Base-by-base conservation (phyloP, 2,113 vertebrate species). In the Erythrocercus mccallii region DNA sequence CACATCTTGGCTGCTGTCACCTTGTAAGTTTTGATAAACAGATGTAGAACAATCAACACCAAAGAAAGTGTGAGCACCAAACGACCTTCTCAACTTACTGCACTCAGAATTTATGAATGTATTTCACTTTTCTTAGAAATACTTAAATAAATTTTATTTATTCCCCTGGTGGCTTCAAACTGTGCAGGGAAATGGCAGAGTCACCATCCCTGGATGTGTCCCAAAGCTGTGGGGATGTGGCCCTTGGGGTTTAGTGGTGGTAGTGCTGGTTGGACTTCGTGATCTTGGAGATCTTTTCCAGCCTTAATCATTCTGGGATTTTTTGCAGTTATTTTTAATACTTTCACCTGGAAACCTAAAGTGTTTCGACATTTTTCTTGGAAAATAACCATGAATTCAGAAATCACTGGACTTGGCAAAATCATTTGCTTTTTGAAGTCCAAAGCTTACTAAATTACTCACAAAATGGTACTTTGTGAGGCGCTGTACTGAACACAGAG, bases 361-460 rank as follows among this genome's bases (percentile, higher is more conserved):
- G 14, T 0, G 0, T 44, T 90, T 61, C 35, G 20, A 17, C 10
- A 4, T 50, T 78, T 77, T 88, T 47, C 6, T 61, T 57, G 31
- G 33, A 45, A 65, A 84, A 56, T 21, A 54, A 42, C 9, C 11
- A 38, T 18, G 38, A 54, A 64, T 72, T 64, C 33, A 37, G 20
- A 80, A 83, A 42, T 80, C n/a, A 15, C 24, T 2, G 1, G 14
- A 8, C 17, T 53, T 76, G 31, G 12, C 42, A 60, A 73, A 62
- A 44, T 3, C 2, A 18, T 17, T 19, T 57, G 14, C 22, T 37
- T 89, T 72, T 28, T 61, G 24, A 73, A 69, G n/a, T 31, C 64
- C 53, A 65, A 47, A 65, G 16, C 21, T 86, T 30, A 14, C 12
- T 4, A 11, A 79, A 47, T 76, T 8, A 48, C 21, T 68, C 44